Percentiles rank a stretch among this genome's conserved stretches.
phyloP scores from a whole-genome alignment of 1,140 invertebrate genomes.

The Laodelphax striatellus region DNA sequence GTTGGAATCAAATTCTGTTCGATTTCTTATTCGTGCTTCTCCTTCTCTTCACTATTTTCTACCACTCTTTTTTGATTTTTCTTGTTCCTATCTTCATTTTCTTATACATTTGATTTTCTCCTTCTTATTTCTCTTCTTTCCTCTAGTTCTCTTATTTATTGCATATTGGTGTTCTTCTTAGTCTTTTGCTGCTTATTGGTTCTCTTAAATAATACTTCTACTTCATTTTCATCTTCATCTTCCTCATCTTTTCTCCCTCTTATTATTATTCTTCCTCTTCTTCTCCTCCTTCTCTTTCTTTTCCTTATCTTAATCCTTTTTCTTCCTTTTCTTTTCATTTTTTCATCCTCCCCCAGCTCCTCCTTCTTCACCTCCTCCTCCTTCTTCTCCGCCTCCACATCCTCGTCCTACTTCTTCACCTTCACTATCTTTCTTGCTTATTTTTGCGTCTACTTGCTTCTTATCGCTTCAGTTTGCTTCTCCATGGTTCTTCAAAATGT shows the following conservation, averaged over 20 bases:
- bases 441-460: not conserved
- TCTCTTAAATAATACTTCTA: not conserved
- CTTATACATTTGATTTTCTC: no score
- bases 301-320: not conserved
- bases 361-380: not conserved
- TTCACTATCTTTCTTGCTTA: not conserved
- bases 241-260: not conserved
- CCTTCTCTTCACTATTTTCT: no score
- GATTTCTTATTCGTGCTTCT: no score
- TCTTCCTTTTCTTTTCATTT: not conserved
- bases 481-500: no score
- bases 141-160: no score
- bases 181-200: no score
- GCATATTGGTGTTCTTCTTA: no score
- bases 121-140: no score
- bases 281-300: not conserved
- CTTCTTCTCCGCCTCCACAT: not conserved
- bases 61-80: no score
- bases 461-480: no score
- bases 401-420: not conserved
- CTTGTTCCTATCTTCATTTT: no score
- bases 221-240: not conserved
- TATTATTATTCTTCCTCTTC: not conserved
- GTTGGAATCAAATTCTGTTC: no score
- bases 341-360: not conserved